phyloP scores from a whole-genome alignment of 23 tunicate genomes.

The Botrylloides violaceus region DNA sequence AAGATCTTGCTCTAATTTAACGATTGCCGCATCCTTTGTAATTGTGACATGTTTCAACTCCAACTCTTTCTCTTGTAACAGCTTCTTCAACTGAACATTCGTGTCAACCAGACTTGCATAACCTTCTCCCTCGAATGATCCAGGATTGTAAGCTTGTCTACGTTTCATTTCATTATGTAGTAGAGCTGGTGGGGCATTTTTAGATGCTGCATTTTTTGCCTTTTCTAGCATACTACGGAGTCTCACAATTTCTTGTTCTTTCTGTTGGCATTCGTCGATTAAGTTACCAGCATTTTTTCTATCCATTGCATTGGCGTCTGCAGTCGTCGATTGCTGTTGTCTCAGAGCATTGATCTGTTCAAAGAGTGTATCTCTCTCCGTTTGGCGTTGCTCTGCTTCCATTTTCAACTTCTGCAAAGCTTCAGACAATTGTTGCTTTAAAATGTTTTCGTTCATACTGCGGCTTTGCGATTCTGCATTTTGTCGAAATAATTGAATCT shows the following conservation, averaged over 20 bases:
- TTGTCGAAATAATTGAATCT: constrained; percentile 9
- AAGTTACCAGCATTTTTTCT: background rate
- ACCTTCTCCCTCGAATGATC: constrained; percentile 13
- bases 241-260: constrained; percentile 9
- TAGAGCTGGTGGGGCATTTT: background rate
- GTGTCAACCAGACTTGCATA: background rate
- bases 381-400: background rate
- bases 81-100: background rate
- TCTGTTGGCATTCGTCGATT: background rate
- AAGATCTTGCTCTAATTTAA: constrained; percentile 10
- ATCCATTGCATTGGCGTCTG: background rate
- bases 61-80: background rate
- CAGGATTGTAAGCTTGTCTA: constrained; percentile 1
- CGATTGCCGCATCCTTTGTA: constrained; percentile 2
- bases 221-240: background rate
- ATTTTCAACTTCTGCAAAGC: background rate
- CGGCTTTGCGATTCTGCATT: background rate
- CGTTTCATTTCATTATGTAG: background rate
- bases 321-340: background rate
- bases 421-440: constrained; percentile 4
- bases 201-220: background rate
- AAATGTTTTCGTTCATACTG: background rate
- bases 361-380: constrained; percentile 2
- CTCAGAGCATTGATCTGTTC: background rate
- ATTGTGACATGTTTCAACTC: constrained; percentile 12